A percentile compares a stretch with the other conserved stretches of the same genome.
These are phyloP conservation scores for Bathynomus jamesi DNA, from an alignment of 1,140 invertebrate genomes.

Conservation along the genomic window DNA sequence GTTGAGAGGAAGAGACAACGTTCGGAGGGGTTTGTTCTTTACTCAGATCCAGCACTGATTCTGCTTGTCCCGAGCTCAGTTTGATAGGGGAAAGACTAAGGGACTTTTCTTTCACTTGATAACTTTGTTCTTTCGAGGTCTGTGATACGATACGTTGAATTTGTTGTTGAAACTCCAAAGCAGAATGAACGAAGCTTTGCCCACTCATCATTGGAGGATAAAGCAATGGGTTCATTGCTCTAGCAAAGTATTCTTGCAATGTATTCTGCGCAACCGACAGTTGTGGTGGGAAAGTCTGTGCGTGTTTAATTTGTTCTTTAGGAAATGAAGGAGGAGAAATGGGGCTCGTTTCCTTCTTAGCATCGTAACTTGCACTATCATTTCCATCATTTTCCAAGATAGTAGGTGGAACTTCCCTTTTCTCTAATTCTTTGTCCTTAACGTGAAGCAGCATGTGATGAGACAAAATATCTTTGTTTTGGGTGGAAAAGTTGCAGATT, in stretches of 20 bases:
- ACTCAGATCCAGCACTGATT: slow-evolving; percentile 25
- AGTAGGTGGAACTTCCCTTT: not conserved
- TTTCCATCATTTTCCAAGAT: not conserved
- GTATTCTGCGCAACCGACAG: slow-evolving; percentile 15
- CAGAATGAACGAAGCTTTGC: slow-evolving; percentile 17
- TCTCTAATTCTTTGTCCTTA: not conserved
- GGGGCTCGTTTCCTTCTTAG: not conserved
- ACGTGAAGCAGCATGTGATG: slow-evolving; percentile 46
- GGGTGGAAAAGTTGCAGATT: slow-evolving; percentile 45
- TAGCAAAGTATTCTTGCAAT: slow-evolving; percentile 36
- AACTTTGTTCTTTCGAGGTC: not conserved
- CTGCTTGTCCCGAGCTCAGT: not conserved
- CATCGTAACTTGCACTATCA: not conserved
- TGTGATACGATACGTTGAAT: slow-evolving; percentile 1
- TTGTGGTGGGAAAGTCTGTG: slow-evolving; percentile 17
- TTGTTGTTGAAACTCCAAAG: slow-evolving; percentile 29
- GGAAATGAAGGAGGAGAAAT: not conserved
- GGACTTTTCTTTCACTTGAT: not conserved
- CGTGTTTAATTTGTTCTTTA: not conserved
- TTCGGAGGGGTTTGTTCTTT: slow-evolving; percentile 30
- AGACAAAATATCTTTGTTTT: slow-evolving; percentile 41
- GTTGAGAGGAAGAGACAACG: slow-evolving; percentile 9
- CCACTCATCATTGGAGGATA: slow-evolving; percentile 24
- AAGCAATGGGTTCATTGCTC: slow-evolving; percentile 33
- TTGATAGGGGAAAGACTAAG: not conserved